Percentiles rank a stretch among this genome's conserved stretches.
Conservation (phyloP, 2,888 invertebrate species). For the Sinohyriopsis cumingii region DNA sequence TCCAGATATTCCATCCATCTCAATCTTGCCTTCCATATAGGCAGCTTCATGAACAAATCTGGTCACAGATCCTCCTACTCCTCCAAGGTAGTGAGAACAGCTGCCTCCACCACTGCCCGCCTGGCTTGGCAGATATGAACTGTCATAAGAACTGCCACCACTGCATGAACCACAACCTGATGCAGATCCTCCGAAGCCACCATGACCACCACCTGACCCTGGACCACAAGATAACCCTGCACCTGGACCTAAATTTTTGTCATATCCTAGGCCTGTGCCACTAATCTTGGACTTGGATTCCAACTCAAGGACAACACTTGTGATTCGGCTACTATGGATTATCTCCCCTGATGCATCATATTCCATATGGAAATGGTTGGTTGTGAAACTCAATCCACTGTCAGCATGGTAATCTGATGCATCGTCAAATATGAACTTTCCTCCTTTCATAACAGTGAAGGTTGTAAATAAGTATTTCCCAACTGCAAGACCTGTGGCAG, state of each 20-base stretch:
- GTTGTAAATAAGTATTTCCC: constrained; percentile 37
- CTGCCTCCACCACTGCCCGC: constrained; percentile 56
- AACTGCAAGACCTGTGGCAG: constrained; percentile 5
- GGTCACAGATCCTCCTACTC: constrained; percentile 44
- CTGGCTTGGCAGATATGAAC: constrained; percentile 24
- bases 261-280: constrained; percentile 38
- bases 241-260: constrained; percentile 35
- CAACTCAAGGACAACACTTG: constrained; percentile 31
- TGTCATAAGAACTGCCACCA: constrained; percentile 9
- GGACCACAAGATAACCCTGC: constrained; percentile 29
- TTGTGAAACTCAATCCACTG: constrained; percentile 18
- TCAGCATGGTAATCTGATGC: constrained; percentile 18
- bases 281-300: constrained; percentile 39
- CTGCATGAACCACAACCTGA: constrained; percentile 15
- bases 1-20: constrained; percentile 31
- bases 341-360: constrained; percentile 29
- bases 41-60: constrained; percentile 27
- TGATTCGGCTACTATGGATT: constrained; percentile 21
- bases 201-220: constrained; percentile 50
- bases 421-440: constrained; percentile 28
- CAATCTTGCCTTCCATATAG: constrained; percentile 45
- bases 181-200: constrained; percentile 45
- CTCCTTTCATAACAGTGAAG: constrained; percentile 38
- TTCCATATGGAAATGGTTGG: constrained; percentile 37
- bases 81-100: constrained; percentile 31